Conservation (phyloP, 1,140 invertebrate species). For the Atta colombica region DNA sequence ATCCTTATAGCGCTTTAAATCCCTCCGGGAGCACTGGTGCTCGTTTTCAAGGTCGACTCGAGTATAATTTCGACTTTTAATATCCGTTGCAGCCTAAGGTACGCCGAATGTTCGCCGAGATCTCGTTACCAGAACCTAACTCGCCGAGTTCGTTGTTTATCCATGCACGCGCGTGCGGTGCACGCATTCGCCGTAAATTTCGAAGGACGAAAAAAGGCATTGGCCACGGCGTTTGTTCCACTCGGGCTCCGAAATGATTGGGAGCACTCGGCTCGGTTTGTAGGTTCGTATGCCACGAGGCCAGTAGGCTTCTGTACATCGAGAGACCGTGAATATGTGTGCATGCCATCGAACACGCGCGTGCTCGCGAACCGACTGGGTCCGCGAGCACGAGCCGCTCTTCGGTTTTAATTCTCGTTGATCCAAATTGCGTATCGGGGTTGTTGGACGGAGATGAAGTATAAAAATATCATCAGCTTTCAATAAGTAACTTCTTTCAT, state of each 20-base stretch:
- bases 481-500: background rate
- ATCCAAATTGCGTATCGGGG: conserved; percentile 17
- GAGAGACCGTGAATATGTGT: conserved; percentile 32
- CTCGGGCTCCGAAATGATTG: conserved; percentile 61
- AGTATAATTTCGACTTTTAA: conserved; percentile 66
- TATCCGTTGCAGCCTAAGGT: conserved; percentile 21
- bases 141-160: conserved; percentile 64
- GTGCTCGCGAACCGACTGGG: conserved; percentile 11
- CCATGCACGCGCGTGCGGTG: conserved; percentile 37
- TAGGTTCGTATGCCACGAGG: conserved; percentile 81
- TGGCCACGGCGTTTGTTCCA: conserved; percentile 52
- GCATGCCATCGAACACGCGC: conserved; percentile 30
- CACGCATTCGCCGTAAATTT: conserved; percentile 51
- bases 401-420: conserved; percentile 48
- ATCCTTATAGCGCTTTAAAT: conserved; percentile 43
- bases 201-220: conserved; percentile 32
- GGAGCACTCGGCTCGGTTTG: conserved; percentile 70
- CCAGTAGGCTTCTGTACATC: conserved; percentile 73
- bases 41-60: conserved; percentile 29
- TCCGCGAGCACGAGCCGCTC: conserved; percentile 21
- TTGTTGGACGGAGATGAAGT: conserved; percentile 1
- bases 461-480: background rate
- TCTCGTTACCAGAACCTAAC: conserved; percentile 54
- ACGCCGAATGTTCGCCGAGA: background rate
- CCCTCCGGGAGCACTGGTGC: background rate